Percentiles rank a stretch among this genome's conserved stretches.
phyloP scores from a whole-genome alignment of 2,888 invertebrate genomes.

The Tenodera sinensis region DNA sequence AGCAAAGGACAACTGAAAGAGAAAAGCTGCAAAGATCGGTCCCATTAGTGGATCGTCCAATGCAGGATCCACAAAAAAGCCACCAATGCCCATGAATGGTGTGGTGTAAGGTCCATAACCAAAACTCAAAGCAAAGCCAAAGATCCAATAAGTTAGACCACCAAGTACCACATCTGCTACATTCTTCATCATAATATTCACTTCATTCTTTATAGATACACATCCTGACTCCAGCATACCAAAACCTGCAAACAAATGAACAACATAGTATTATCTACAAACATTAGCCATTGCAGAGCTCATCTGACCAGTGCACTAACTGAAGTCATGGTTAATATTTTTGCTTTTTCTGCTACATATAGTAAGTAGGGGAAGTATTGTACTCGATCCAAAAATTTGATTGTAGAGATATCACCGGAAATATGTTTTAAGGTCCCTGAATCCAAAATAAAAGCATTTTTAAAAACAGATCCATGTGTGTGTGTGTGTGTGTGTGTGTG shows the following conservation, averaged over 20 bases:
- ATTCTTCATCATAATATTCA: constrained; percentile 97
- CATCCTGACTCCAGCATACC: constrained; percentile 92
- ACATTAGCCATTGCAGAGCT: too few species aligned
- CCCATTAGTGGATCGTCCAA: constrained; percentile 76
- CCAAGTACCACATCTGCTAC: constrained; percentile 90
- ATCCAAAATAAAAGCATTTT: too few species aligned
- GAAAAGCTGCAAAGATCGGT: constrained; percentile 78
- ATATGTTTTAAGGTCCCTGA: too few species aligned
- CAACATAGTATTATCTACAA: neutral
- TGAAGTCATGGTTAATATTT: too few species aligned
- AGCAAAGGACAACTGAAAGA: constrained; percentile 87
- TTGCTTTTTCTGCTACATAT: too few species aligned
- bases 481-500: too few species aligned
- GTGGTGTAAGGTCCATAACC: constrained; percentile 64
- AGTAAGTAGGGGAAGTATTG: too few species aligned
- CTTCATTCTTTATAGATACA: constrained; percentile 90
- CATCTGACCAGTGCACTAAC: too few species aligned
- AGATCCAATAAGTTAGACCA: constrained; percentile 90
- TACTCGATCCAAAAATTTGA: too few species aligned
- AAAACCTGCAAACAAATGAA: constrained; percentile 63
- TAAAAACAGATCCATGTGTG: too few species aligned
- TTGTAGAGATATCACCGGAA: too few species aligned
- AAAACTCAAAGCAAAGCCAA: constrained; percentile 90
- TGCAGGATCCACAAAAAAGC: constrained; percentile 75
- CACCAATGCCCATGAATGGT: constrained; percentile 61